These are phyloP conservation scores for Hemiscyllium ocellatum DNA, from an alignment of 2,113 vertebrate genomes.

Conservation along the genomic window DNA sequence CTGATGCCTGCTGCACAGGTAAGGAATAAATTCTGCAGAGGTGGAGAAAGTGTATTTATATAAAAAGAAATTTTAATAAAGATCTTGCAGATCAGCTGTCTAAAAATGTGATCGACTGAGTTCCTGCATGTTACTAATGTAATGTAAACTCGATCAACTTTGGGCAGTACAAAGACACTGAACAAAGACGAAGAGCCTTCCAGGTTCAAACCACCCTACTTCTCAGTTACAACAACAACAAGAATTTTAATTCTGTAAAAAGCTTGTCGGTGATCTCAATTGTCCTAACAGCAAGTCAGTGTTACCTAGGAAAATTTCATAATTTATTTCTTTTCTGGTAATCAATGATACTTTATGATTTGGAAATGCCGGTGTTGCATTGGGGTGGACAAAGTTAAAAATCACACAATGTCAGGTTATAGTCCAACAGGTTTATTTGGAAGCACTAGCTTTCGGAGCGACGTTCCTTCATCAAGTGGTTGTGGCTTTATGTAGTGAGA, in stretches of 20 bases:
- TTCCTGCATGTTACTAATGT: not conserved
- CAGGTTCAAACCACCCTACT: not conserved
- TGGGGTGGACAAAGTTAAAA: too few species aligned
- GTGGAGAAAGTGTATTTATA: not conserved
- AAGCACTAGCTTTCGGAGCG: too few species aligned
- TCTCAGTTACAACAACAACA: not conserved
- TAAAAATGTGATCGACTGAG: not conserved
- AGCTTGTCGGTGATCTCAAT: not conserved
- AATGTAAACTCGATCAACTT: not conserved
- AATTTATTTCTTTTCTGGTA: not conserved
- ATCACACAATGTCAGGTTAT: too few species aligned
- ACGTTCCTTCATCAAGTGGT: too few species aligned
- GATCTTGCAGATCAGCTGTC: not conserved
- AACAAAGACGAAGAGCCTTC: not conserved
- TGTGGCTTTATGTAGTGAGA: not conserved
- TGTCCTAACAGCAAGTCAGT: not conserved
- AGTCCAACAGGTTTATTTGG: too few species aligned
- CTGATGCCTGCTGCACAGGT: constrained; percentile 92
- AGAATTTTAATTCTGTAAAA: not conserved
- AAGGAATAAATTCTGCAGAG: constrained; percentile 43
- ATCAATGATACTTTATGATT: not conserved
- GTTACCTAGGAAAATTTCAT: not conserved
- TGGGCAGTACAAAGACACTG: not conserved
- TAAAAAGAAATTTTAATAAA: not conserved
- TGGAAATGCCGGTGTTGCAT: too few species aligned